Conservation (phyloP, 2,797 vertebrate genomes). For the Hoplostethus mediterraneus region DNA sequence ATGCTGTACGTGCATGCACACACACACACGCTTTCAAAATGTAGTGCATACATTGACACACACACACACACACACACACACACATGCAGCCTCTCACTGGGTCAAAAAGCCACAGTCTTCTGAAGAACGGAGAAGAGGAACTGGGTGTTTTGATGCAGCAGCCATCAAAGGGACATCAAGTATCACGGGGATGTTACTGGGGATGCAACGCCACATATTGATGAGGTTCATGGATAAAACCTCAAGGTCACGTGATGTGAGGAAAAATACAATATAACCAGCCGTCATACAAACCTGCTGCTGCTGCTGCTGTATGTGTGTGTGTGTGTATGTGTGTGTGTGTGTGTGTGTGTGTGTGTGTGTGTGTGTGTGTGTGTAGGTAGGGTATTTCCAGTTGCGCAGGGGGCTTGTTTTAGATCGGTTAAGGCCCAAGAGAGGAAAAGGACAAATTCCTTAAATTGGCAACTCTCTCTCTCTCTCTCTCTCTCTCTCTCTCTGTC, state of each 20-base stretch:
- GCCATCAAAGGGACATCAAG: conserved; percentile 49
- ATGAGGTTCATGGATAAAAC: conserved; percentile 5
- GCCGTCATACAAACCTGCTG: conserved; percentile 12
- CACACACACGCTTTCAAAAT: not conserved
- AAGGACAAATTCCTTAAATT: conserved; percentile 35
- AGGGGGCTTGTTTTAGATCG: not conserved
- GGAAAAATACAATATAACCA: conserved; percentile 9
- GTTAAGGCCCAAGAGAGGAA: conserved; percentile 1
- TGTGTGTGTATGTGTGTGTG: not conserved
- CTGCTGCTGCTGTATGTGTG: not conserved
- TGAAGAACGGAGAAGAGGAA: conserved; percentile 27
- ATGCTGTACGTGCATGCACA: conserved; percentile 29
- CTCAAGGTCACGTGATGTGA: conserved; percentile 34
- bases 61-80: conserved; percentile 12
- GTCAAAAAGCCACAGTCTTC: conserved; percentile 43
- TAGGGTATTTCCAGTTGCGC: conserved; percentile 20
- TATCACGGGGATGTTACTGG: conserved; percentile 47
- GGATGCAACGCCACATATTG: not conserved
- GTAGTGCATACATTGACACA: conserved; percentile 7
- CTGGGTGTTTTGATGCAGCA: conserved; percentile 13
- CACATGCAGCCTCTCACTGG: not conserved
- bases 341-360: not conserved
- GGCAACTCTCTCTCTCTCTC: not conserved
- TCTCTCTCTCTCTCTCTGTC: not conserved
- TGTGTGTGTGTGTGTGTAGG: not conserved